Base-by-base conservation (phyloP, 2,797 vertebrate genomes). In the Chaunax sp. region DNA sequence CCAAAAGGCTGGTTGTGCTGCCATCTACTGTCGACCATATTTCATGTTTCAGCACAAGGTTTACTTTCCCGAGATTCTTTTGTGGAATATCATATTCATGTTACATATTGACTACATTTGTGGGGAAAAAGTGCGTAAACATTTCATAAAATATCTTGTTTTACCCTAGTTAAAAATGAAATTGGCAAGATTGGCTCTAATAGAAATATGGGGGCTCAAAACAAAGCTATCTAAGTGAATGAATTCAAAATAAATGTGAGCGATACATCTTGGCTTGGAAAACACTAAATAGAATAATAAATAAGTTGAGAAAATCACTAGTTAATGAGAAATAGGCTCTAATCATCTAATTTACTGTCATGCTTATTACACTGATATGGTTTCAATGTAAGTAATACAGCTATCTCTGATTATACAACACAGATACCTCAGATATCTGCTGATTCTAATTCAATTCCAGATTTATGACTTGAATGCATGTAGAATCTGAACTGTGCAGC, bases 11-110 rank as follows among this genome's bases (percentile, higher is more conserved):
- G n/a, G 26, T 22, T 56, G 10, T 72, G 58, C 77, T 69, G 81
- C 78, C 73, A 65, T 44, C 87, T 82, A 14, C 20, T 78, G 86
- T 57, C 60, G 18, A 28, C 0, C 10, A 4, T 5, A 11, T 7
- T 3, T 11, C 25, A 14, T 50, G 44, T 18, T 37, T 47, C 53
- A 64, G 16, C 12, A 16, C 5, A 9, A 30, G 9, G 28, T 30
- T 30, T 30, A n/a, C n/a, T n/a, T n/a, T n/a, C n/a, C 4, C 28
- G 28, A 9, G 4, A 9, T 30, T 30, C 4, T 30, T 43, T 37
- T 43, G 22, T 33, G 5, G 3, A n/a, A 3, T 5, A 38, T 23
- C 0, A 38, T 26, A 14, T 51, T 25, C 3, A 38, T 9, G 15
- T 43, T 0, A 19, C 16, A 16, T 16, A 13, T 18, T 43, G 0